These are phyloP conservation scores for Toxonevra muliebris DNA, from an alignment of 2,888 invertebrate species.

Conservation along the genomic window DNA sequence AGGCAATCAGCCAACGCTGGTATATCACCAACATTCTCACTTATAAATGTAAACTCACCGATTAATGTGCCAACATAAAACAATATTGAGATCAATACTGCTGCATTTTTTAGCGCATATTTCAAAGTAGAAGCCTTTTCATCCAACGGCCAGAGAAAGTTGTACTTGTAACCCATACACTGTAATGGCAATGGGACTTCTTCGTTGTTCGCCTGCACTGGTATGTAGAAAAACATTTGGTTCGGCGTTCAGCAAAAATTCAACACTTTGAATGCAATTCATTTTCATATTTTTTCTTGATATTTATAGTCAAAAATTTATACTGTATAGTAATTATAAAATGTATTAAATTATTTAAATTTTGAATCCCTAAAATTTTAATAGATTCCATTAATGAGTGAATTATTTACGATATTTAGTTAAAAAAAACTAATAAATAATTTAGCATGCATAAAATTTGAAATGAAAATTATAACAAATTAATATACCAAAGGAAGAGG, in stretches of 20 bases:
- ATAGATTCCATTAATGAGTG: no score
- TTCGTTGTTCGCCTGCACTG: neutral
- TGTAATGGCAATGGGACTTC: constrained; percentile 22
- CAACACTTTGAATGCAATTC: no score
- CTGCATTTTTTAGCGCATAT: constrained; percentile 12
- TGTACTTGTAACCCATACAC: constrained; percentile 34
- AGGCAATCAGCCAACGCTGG: constrained; percentile 37
- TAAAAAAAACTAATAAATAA: no score
- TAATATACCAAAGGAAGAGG: no score
- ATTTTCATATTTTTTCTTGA: no score
- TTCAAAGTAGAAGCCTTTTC: constrained; percentile 17
- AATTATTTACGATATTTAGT: no score
- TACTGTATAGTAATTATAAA: no score
- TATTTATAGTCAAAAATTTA: no score
- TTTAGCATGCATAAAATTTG: no score
- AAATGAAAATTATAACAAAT: no score
- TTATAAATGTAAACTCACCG: constrained; percentile 36
- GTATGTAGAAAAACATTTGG: constrained; percentile 10
- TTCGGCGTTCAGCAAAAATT: neutral
- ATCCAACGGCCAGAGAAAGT: constrained; percentile 40
- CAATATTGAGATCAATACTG: constrained; percentile 21
- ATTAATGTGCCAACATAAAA: constrained; percentile 32
- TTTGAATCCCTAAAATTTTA: no score
- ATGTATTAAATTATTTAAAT: no score
- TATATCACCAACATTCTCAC: constrained; percentile 34